Conservation (phyloP, 2,797 vertebrate genomes). For the Spinibarbus caldwelli region DNA sequence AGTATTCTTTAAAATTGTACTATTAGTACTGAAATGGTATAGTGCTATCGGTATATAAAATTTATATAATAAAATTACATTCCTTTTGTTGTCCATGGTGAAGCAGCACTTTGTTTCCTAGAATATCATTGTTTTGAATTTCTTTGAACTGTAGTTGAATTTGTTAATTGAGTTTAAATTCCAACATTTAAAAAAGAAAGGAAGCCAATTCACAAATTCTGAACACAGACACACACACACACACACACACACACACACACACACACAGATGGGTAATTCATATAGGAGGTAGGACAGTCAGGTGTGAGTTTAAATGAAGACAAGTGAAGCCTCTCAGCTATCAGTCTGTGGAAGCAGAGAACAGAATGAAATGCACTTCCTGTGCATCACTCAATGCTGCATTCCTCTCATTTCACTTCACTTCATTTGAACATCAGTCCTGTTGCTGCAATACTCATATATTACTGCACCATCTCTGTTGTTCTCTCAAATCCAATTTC, state of each 20-base stretch:
- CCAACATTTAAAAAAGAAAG: not conserved
- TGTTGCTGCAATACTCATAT: not conserved
- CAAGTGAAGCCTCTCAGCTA: constrained; percentile 16
- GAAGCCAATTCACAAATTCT: not conserved
- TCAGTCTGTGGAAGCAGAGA: not conserved
- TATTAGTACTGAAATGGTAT: not conserved
- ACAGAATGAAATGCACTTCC: not conserved
- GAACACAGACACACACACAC: not conserved
- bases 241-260: no score
- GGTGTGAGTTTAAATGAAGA: not conserved
- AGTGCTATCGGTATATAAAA: not conserved
- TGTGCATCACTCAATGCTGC: not conserved
- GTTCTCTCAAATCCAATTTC: not conserved
- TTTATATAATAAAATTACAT: not conserved
- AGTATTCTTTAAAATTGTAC: no score
- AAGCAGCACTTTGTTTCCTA: not conserved
- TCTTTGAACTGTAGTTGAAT: not conserved
- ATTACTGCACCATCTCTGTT: constrained; percentile 6
- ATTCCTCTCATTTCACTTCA: constrained; percentile 7
- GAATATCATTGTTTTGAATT: not conserved
- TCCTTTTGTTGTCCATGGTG: not conserved
- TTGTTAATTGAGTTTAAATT: not conserved
- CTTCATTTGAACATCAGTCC: constrained; percentile 5
- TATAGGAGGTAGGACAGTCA: not conserved
- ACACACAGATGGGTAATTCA: not conserved